Evolutionary conservation across 2,888 invertebrate species (phyloP), one percentile per base, ranked within the genome.

Genomic region (Temnothorax unifasciatus): DNA sequence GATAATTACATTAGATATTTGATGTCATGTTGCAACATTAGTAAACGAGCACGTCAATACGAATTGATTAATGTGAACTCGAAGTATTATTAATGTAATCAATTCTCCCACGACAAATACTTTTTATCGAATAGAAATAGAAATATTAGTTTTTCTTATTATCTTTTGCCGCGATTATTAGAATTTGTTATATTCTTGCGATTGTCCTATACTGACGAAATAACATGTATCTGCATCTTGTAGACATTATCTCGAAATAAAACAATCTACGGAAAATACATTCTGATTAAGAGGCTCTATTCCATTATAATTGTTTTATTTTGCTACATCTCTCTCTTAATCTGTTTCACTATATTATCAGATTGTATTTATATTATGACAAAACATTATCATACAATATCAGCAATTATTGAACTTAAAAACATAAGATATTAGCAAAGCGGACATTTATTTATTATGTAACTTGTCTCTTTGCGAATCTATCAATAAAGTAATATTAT

Each of bases 61-160:
- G 95, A 95, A 87, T 90, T 95, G 34, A 95, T 93, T 9, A 95
- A 95, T 86, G 89, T 93, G 52, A 94, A 92, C 52, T 92, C 92
- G 18, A 94, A 94, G 82, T 96, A 96, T 88, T 71, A 41, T 29
- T 2, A 44, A 63, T 3, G 15, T 50, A 61, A 25, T 66, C 1
- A 34, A 54, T 44, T 11, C 25, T 21, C 0, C 4, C 52, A 3
- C 1, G 1, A 44, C 15, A 52, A 21, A 21, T 8, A 0, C 11
- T 52, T 52, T 69, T n/a, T 68, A 13, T 50, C 13, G 13, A 68
- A 8, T 69, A 69, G 0, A 29, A 15, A 34, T 50, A 9, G 21
- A 44, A 6, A 15, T n/a, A 64, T 41, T 44, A 41, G 4, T 64
- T 64, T 64, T 69, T 21, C 1, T 54, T 41, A 38, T 47, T 15